These are phyloP conservation scores for Lasioglossum albipes DNA, from an alignment of 1,140 invertebrate species.

Conservation along the genomic window DNA sequence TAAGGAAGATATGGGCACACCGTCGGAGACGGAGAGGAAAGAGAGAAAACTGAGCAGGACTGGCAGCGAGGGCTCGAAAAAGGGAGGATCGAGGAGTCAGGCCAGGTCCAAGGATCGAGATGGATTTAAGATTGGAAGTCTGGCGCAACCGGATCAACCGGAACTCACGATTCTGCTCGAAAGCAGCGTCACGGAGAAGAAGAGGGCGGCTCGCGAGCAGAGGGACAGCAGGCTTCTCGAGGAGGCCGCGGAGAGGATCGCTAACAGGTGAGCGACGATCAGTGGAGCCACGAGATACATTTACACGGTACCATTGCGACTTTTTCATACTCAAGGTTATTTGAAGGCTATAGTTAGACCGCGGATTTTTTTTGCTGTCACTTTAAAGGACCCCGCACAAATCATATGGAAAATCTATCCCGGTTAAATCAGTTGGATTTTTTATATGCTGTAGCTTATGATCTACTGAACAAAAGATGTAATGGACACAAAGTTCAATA, in stretches of 20 bases:
- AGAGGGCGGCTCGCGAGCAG: background rate
- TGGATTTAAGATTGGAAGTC: constrained; percentile 37
- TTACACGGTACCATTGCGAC: too few species aligned
- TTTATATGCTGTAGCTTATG: too few species aligned
- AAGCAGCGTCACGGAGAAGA: background rate
- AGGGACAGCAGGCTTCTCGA: constrained; percentile 6
- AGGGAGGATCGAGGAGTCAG: background rate
- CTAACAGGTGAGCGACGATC: constrained; percentile 2
- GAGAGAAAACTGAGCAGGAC: constrained; percentile 52
- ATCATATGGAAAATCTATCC: too few species aligned
- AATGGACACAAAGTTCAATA: too few species aligned
- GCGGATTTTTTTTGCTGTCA: too few species aligned
- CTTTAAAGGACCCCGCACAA: too few species aligned
- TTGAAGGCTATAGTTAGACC: too few species aligned
- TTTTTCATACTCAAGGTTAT: too few species aligned
- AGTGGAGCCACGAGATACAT: too few species aligned
- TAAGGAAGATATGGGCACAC: constrained; percentile 8
- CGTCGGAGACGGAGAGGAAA: constrained; percentile 17
- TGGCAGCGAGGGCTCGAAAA: constrained; percentile 61
- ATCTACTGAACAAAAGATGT: too few species aligned
- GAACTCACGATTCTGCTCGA: constrained; percentile 43
- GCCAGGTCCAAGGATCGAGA: constrained; percentile 3
- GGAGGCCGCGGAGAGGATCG: background rate
- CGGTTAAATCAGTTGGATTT: too few species aligned
- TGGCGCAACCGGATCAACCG: constrained; percentile 51